phyloP scores from a whole-genome alignment of 92 coral and sea anemone species.

The Plumapathes pennacea region DNA sequence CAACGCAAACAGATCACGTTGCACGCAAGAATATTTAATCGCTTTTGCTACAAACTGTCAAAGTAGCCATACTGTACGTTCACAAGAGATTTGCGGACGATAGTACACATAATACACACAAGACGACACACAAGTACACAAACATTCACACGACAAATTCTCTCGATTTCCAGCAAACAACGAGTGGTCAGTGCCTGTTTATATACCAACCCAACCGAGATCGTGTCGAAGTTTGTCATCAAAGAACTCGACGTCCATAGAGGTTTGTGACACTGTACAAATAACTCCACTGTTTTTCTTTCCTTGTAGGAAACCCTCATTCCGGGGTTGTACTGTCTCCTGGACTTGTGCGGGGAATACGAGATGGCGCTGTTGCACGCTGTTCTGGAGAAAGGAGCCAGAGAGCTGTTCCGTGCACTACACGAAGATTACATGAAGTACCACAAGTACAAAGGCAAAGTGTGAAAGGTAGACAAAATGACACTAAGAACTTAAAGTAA shows the following conservation, averaged over 20 bases:
- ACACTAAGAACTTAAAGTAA: too few relatives aligned
- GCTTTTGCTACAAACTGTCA: too few relatives aligned
- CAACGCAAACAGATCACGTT: too few relatives aligned
- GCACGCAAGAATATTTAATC: too few relatives aligned
- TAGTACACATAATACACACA: too few relatives aligned
- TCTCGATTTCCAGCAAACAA: too few relatives aligned
- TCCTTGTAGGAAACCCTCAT: constrained; percentile 59
- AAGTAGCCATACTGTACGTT: too few relatives aligned
- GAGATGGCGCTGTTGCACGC: constrained; percentile 79
- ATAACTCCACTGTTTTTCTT: not conserved
- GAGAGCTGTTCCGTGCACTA: constrained; percentile 73
- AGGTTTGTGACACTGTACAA: not conserved
- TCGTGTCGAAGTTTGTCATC: not conserved
- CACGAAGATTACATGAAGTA: constrained; percentile 76
- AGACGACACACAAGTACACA: too few relatives aligned
- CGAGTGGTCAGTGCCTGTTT: too few relatives aligned
- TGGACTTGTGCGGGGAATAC: constrained; percentile 83
- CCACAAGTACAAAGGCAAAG: constrained; percentile 96
- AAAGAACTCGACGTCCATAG: not conserved
- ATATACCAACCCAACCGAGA: too few relatives aligned
- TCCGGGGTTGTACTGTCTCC: constrained; percentile 76
- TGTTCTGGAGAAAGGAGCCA: constrained; percentile 72
- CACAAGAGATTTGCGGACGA: too few relatives aligned
- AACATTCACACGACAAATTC: too few relatives aligned
- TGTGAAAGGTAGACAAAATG: constrained; percentile 26